These are phyloP conservation scores for Parus major DNA, from an alignment of 2,113 vertebrate genomes.

Conservation along the genomic window DNA sequence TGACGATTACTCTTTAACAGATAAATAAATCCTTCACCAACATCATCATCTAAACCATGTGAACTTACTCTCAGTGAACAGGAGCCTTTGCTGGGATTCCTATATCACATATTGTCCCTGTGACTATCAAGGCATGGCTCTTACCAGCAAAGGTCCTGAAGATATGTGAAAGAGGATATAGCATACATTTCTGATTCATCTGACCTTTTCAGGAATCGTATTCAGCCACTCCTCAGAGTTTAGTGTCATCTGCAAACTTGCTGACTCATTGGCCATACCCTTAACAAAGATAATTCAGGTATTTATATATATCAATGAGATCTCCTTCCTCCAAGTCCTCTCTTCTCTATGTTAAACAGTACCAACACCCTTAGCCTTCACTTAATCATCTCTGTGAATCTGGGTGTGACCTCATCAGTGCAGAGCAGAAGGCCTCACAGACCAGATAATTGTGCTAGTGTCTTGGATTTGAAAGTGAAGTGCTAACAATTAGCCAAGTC, in stretches of 20 bases:
- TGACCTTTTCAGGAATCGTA: neutral
- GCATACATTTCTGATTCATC: neutral
- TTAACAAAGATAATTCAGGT: neutral
- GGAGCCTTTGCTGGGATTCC: neutral
- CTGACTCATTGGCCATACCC: too few species aligned
- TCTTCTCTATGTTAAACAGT: neutral
- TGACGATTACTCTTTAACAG: neutral
- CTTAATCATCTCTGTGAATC: neutral
- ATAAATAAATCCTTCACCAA: neutral
- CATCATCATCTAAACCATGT: neutral
- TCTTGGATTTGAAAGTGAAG: neutral
- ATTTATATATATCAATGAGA: neutral
- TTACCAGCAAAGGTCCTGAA: neutral
- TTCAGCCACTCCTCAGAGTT: neutral
- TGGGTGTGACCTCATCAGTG: neutral
- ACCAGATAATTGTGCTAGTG: too few species aligned
- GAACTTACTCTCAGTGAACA: neutral
- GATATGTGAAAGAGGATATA: neutral
- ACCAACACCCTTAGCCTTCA: neutral
- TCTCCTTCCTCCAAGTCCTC: neutral
- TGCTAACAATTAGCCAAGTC: neutral
- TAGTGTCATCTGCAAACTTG: neutral
- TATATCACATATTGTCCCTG: neutral
- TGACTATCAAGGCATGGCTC: neutral
- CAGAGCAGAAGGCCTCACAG: neutral